phyloP scores from a whole-genome alignment of 2,888 invertebrate genomes.

The Tetrapedia diversipes region DNA sequence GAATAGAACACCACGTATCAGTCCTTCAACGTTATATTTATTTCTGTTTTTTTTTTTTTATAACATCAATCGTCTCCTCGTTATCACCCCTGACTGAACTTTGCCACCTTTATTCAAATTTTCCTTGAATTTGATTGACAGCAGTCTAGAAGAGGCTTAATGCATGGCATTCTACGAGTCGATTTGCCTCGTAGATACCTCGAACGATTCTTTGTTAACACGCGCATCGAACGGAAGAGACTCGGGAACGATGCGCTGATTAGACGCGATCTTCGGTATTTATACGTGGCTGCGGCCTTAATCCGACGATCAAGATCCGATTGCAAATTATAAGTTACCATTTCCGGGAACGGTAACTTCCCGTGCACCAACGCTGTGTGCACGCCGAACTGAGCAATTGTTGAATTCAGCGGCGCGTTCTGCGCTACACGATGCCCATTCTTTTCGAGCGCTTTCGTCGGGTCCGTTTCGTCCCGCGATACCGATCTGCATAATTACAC shows the following conservation, averaged over 20 bases:
- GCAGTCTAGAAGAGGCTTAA: too few species aligned
- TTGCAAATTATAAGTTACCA: conserved; percentile 59
- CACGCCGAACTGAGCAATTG: conserved; percentile 57
- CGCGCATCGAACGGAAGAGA: background rate
- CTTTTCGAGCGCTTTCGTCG: background rate
- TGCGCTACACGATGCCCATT: background rate
- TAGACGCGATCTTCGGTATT: conserved; percentile 61
- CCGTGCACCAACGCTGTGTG: conserved; percentile 34
- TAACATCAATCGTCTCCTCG: too few species aligned
- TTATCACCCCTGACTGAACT: too few species aligned
- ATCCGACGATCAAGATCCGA: conserved; percentile 56
- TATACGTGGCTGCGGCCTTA: conserved; percentile 48
- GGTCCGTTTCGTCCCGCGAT: conserved; percentile 13
- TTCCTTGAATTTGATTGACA: too few species aligned
- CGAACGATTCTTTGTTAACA: too few species aligned
- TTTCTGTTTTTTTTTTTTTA: too few species aligned
- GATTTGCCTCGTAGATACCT: too few species aligned
- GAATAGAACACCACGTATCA: too few species aligned
- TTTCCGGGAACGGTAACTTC: conserved; percentile 56
- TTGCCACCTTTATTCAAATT: too few species aligned
- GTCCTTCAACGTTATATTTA: too few species aligned
- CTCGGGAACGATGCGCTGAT: conserved; percentile 58
- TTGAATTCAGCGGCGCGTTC: conserved; percentile 25
- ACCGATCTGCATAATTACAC: conserved; percentile 34
- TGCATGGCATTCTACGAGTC: too few species aligned